Evolutionary conservation across 2,888 invertebrate genomes (phyloP), one percentile per base, ranked within the genome.

Genomic region (Nudaria mundana): DNA sequence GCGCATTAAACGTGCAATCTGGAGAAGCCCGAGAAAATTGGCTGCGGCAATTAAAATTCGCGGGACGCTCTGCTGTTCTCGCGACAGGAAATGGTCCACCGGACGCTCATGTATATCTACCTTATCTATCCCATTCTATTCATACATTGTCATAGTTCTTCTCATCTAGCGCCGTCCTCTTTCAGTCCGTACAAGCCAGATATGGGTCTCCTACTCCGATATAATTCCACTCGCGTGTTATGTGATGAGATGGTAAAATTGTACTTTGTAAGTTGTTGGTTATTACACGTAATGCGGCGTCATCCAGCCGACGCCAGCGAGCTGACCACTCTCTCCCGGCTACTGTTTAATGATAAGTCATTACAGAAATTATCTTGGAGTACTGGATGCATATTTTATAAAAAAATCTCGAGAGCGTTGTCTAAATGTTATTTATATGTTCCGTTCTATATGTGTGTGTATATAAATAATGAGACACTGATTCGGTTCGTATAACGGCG

Each of bases 81-180:
- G 61, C 66, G 71, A 60, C 84, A 82, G 85, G 87, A 85, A 86
- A 75, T 66, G 64, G 41, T 67, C 64, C 52, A 76, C 81, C 86
- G 84, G 85, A 85, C 76, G 81, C 74, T 66, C 76, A 64, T 86
- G 86, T 84, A 85, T 83, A 81, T 77, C 86, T 76, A 80, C 81
- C 75, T 70, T 74, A 71, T 78, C 81, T 77, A 73, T 83, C 85
- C 78, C 78, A 70, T 73, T 83, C 80, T 69, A 70, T 74, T 70
- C 68, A 67, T 68, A 72, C 70, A 72, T 66, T 67, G 68, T 71
- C 74, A 73, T 70, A 70, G 63, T 69, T 78, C 72, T 55, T 50
- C 66, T 52, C 45, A 42, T 40, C 52, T 53, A 38, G 43, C 44
- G 52, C 63, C 55, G 52, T 82, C 79, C 59, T 69, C 53, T 54